Conservation (phyloP, 2,888 invertebrate genomes). For the Colostygia pectinataria region DNA sequence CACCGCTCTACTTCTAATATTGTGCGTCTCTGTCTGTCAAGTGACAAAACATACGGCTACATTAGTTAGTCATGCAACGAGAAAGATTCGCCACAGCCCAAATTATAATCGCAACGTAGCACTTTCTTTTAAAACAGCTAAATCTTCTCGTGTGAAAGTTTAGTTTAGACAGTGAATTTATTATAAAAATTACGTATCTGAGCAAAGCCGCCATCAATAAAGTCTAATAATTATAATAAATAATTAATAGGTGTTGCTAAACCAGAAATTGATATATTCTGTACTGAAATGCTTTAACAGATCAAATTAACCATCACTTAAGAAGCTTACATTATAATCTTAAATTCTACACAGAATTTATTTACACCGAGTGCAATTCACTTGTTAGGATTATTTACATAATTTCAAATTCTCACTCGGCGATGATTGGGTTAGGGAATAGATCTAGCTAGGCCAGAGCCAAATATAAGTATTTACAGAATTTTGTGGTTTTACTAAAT, state of each 20-base stretch:
- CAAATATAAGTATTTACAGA: slow-evolving; percentile 17
- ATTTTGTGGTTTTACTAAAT: slow-evolving; percentile 12
- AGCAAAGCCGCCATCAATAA: slow-evolving; percentile 16
- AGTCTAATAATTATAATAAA: slow-evolving; percentile 8
- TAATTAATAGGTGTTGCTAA: slow-evolving; percentile 2
- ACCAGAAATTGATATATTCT: slow-evolving; percentile 8
- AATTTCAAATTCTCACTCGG: slow-evolving; percentile 4
- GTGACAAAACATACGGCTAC: too few relatives aligned
- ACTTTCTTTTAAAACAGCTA: too few relatives aligned
- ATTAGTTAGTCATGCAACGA: too few relatives aligned
- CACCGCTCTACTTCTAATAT: too few relatives aligned
- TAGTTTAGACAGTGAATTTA: not conserved
- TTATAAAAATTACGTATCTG: slow-evolving; percentile 2
- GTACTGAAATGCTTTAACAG: slow-evolving; percentile 18
- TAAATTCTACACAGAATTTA: slow-evolving; percentile 14
- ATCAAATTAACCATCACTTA: slow-evolving; percentile 23
- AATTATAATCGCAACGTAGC: too few relatives aligned
- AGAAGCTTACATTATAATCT: slow-evolving; percentile 21
- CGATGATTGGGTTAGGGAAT: not conserved
- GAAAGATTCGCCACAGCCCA: too few relatives aligned
- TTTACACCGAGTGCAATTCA: slow-evolving; percentile 12
- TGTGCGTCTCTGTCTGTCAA: too few relatives aligned
- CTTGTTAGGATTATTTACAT: slow-evolving; percentile 4
- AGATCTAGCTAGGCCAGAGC: slow-evolving; percentile 27
- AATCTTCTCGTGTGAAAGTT: too few relatives aligned